Evolutionary conservation across 30 jellyfish, hydroid and myxozoan species (phyloP).

Genomic region (Pelagia noctiluca): DNA sequence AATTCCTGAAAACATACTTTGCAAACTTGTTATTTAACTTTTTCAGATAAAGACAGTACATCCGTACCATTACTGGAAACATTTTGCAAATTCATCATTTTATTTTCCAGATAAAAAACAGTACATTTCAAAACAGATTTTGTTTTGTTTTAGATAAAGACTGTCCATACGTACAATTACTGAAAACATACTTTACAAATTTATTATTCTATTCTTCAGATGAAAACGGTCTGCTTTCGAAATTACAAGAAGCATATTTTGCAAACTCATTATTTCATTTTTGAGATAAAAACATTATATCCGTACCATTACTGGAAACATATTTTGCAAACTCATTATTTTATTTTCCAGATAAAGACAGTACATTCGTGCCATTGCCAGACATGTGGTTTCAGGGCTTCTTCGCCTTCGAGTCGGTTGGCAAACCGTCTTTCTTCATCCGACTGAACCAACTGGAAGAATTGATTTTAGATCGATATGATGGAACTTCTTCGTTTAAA

Average conservation of each 20-base stretch:
- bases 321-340: too few species aligned
- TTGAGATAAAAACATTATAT: slow-evolving; percentile 88
- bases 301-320: slow-evolving; percentile 94
- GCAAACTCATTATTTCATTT: neutral
- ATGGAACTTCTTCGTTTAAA: slow-evolving; percentile 87
- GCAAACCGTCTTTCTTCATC: slow-evolving; percentile 93
- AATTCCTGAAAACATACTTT: too few species aligned
- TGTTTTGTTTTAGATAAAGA: too few species aligned
- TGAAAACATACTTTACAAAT: too few species aligned
- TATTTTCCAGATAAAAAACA: too few species aligned
- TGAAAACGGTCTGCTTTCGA: too few species aligned
- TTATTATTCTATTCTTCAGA: too few species aligned
- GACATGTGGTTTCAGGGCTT: slow-evolving; percentile 94
- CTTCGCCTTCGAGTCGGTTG: slow-evolving; percentile 94
- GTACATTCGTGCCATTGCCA: slow-evolving; percentile 95
- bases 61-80: slow-evolving; percentile 94
- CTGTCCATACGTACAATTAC: too few species aligned
- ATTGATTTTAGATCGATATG: slow-evolving; percentile 82
- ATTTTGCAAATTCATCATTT: too few species aligned
- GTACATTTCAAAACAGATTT: too few species aligned
- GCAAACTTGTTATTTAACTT: neutral
- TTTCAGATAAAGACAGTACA: slow-evolving; percentile 90
- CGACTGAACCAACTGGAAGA: slow-evolving; percentile 83
- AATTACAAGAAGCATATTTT: too few species aligned
- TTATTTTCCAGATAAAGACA: slow-evolving; percentile 79